Base-by-base conservation (phyloP, 2,888 invertebrate genomes). In the Ophioninae sp. region DNA sequence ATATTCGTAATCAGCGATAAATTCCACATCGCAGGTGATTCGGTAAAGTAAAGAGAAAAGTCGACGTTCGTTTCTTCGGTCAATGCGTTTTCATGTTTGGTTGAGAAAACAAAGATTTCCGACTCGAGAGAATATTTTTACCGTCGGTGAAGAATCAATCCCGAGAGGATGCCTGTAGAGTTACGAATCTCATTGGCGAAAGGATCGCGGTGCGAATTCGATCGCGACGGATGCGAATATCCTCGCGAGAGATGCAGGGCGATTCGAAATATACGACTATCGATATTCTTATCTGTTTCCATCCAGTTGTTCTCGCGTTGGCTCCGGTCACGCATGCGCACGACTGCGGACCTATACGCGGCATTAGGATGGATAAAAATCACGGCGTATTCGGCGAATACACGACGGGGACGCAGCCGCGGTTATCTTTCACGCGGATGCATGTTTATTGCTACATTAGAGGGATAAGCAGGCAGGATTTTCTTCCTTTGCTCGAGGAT, bases 371-470 rank as follows among this genome's bases (percentile, higher is more conserved):
- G 51, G 17, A 58, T 73, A 44, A 39, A 67, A 72, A 67, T 23
- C 17, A 69, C 58, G 71, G 73, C 64, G 77, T 44, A 84, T 78
- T 79, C 78, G 76, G 71, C 78, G 77, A 79, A 81, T 79, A 77
- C 78, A 37, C 56, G 63, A 10, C 10, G 51, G 65, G 68, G 67
- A 73, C 80, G 82, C 71, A 79, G 63, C 79, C 51, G 17, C 64
- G 63, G 69, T 81, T 81, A 83, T 87, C 87, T 85, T 86, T 87
- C 86, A 85, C 86, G 87, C 88, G 88, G 90, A 90, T 90, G 90
- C 90, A 90, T 90, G 90, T 90, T 90, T 90, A 90, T 90, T 88
- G 89, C 89, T 86, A 87, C 89, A 90, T 90, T 90, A 90, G 88
- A 51, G 81, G 83, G 85, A 85, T 86, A 86, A 88, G 85, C 86